Conservation (phyloP, 2,797 vertebrate genomes). For the Chlorospingus semifuscus region DNA sequence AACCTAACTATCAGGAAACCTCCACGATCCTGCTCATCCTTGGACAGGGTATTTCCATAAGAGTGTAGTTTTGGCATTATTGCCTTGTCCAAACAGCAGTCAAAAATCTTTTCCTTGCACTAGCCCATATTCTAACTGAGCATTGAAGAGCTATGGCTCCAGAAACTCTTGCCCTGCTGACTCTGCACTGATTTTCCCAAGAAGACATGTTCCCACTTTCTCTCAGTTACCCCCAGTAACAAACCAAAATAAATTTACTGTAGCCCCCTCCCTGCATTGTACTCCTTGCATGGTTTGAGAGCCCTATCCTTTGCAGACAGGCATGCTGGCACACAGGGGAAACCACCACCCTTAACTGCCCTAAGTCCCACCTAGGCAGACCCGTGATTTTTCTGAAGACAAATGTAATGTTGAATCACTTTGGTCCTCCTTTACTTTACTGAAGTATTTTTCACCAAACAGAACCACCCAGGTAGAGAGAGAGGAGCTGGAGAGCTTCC, state of each 20-base stretch:
- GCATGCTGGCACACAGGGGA: background rate
- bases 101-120: background rate
- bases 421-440: background rate
- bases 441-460: background rate
- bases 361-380: fast-evolving
- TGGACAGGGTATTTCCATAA: background rate
- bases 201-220: background rate
- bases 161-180: background rate
- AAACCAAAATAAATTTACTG: background rate
- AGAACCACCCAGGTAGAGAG: background rate
- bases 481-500: background rate
- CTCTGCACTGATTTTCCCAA: background rate
- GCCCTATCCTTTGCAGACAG: background rate
- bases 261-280: background rate
- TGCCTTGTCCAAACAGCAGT: background rate
- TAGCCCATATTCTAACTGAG: background rate
- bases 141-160: background rate
- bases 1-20: background rate
- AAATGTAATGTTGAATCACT: background rate
- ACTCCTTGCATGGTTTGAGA: background rate
- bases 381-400: background rate
- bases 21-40: background rate
- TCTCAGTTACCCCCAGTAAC: background rate
- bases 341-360: background rate
- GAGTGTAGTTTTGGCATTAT: background rate